phyloP scores from a whole-genome alignment of 2,113 vertebrate genomes.

The Lynx canadensis region DNA sequence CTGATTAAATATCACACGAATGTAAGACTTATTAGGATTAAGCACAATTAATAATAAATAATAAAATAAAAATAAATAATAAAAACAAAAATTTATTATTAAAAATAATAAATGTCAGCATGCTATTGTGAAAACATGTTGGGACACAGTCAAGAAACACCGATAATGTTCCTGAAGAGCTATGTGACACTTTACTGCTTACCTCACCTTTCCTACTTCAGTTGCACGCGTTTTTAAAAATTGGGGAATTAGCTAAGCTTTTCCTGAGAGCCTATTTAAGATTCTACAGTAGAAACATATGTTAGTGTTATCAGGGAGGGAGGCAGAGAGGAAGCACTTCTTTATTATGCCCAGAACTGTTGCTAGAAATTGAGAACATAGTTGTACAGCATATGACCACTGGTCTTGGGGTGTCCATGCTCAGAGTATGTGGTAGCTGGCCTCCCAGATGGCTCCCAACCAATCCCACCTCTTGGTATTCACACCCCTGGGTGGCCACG shows the following conservation, averaged over 20 bases:
- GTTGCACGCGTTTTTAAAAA: not conserved
- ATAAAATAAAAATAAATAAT: too few species aligned
- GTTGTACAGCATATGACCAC: rapidly evolving
- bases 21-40: not conserved
- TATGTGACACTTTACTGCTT: not conserved
- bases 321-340: not conserved
- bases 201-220: not conserved
- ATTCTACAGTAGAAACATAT: not conserved
- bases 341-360: not conserved
- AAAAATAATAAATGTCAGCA: not conserved
- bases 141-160: not conserved
- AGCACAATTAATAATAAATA: not conserved
- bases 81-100: too few species aligned
- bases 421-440: not conserved
- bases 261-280: not conserved
- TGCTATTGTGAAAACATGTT: not conserved
- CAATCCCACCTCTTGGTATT: not conserved
- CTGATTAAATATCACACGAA: not conserved
- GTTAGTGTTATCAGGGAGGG: not conserved
- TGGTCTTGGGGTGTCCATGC: not conserved
- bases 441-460: not conserved
- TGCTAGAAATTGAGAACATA: not conserved
- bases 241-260: not conserved
- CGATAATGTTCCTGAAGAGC: not conserved
- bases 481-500: not conserved